Base-by-base conservation (phyloP, 2,113 vertebrate genomes). In the Xyliphius kryptos region DNA sequence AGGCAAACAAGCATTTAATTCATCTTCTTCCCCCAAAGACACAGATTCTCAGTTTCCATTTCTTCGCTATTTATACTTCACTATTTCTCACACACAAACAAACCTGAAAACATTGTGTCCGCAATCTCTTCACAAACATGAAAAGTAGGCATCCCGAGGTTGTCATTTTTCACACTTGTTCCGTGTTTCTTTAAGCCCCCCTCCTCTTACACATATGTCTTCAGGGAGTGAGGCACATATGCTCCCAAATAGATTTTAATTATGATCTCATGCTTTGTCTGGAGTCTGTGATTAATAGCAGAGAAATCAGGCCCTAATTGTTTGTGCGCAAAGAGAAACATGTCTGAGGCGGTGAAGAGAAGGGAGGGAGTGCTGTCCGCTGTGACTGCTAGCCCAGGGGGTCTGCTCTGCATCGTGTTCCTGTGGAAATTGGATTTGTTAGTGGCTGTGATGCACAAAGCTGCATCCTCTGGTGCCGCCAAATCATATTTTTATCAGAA, bases 181-280 rank as follows among this genome's bases (percentile, higher is more conserved):
- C 47, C 61, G 1, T 75, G 56, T 74, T 77, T 67, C 20, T 84
- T 81, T 79, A n/a, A n/a, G n/a, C n/a, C n/a, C n/a, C n/a, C 37
- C 10, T 77, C 68, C 74, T 74, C 72, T 68, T 58, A 61, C 74
- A 51, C 17, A 53, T 66, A 36, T 73, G 80, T 74, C 82, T 79
- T 79, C 55, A 71, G 82, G 85, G 85, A 83, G 59, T 54, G 51
- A 67, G 76, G 58, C 76, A 73, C 74, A 85, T 85, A 77, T 79
- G 80, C 77, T 81, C 77, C 74, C 73, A 83, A 83, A 85, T 78
- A 83, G 78, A 81, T 82, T 85, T 85, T 83, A 87, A 86, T 86
- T 84, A 86, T 78, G 80, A 86, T 85, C 81, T 80, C 80, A 74
- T 71, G 81, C 69, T 79, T 83, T 70, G 71, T 83, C 80, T 81